Evolutionary conservation across 2,888 invertebrate species (phyloP), one percentile per base, ranked within the genome.

Genomic region (Xanthia icteritia): DNA sequence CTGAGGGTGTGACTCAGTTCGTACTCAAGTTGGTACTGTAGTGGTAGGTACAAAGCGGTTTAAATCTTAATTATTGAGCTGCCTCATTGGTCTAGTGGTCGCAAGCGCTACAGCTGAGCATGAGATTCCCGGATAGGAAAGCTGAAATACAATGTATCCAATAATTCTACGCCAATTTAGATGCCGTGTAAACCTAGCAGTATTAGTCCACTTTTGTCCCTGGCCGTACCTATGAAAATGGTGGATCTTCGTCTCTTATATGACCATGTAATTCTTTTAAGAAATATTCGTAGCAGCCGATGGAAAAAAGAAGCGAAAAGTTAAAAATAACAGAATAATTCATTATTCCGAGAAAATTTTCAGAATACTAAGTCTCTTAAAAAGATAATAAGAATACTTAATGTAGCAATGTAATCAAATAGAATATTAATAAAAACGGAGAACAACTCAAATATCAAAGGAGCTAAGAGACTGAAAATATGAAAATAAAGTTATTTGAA

Each of bases 361-460:
- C 5, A 31, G 39, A 56, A 63, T 27, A 39, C 51, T 20, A 39
- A n/a, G 5, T 58, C 9, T 58, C 11, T 5, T 42, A 13, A 6
- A 78, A 80, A 54, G 60, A 61, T 72, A 71, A 45, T 61, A 45
- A 39, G 45, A 82, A 66, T 65, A 58, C 15, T 48, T 31, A 79
- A 58, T 36, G 13, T 67, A 64, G 45, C 31, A 31, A 66, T n/a
- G 39, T 67, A 56, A 36, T 64, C 23, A 63, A 61, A 63, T 51
- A 13, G 6, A 83, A 77, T 45, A 65, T 60, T 42, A 36, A 65
- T 23, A 42, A 36, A 17, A 67, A 45, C 27, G 5, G 1, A n/a
- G 20, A 65, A 69, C n/a, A 64, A 48, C 15, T 60, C 69, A 63
- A 72, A 69, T 70, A 36, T 27, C 54, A 85, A 66, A 85, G 6